A percentile compares a stretch with the other conserved stretches of the same genome.
Conservation (phyloP, 2,888 invertebrate genomes). For the Leptinotarsa rubiginosa region DNA sequence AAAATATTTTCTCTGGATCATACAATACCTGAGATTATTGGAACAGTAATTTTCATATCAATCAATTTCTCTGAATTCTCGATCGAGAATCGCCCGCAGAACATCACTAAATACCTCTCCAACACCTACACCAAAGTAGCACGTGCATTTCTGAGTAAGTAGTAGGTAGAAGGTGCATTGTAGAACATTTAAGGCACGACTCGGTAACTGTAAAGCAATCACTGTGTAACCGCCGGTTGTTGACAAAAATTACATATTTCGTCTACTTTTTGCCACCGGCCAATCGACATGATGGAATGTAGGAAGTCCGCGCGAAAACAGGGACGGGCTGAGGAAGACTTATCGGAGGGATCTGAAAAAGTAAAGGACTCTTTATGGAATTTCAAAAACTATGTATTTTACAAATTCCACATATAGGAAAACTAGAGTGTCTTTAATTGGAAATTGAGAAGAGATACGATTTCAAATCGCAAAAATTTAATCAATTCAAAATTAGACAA, state of each 20-base stretch:
- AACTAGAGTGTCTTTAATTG: too few relatives aligned
- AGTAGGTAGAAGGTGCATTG: constrained; percentile 47
- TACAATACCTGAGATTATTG: too few relatives aligned
- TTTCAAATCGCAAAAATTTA: too few relatives aligned
- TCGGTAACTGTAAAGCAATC: constrained; percentile 53
- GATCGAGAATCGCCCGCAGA: constrained; percentile 8
- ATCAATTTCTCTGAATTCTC: too few relatives aligned
- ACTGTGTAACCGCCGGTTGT: constrained; percentile 47
- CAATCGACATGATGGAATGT: constrained; percentile 60
- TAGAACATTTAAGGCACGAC: constrained; percentile 57
- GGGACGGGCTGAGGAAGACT: constrained; percentile 5
- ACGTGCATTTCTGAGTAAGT: constrained; percentile 44
- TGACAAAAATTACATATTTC: constrained; percentile 59
- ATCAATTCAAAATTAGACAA: too few relatives aligned
- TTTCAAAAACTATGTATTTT: too few relatives aligned
- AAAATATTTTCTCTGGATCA: too few relatives aligned
- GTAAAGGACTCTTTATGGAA: not conserved
- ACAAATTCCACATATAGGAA: too few relatives aligned
- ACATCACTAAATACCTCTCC: constrained; percentile 43
- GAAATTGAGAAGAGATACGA: too few relatives aligned
- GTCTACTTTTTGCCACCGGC: constrained; percentile 52
- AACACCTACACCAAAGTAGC: constrained; percentile 46
- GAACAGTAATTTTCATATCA: too few relatives aligned
- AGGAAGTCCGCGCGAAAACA: constrained; percentile 51
- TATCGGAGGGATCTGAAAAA: not conserved